Evolutionary conservation across 2,797 vertebrate species (phyloP).

Genomic region (Lindbergichthys nudifrons): DNA sequence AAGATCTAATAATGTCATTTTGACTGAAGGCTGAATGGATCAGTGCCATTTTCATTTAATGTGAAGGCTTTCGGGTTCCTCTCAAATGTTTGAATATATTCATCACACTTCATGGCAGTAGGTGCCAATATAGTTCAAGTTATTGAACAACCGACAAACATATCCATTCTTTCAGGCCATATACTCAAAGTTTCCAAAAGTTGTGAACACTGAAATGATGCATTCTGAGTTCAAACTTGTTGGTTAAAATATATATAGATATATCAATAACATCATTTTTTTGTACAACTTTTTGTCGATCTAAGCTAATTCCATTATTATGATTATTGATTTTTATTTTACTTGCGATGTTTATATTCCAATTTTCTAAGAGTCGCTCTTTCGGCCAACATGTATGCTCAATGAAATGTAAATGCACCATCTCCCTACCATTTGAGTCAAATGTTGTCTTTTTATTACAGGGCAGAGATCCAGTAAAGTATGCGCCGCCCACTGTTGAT

Average conservation of each 20-base stretch:
- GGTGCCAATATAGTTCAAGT: too few species aligned
- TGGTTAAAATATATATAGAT: too few species aligned
- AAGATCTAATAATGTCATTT: not conserved
- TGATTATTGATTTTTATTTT: not conserved
- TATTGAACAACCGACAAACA: not conserved
- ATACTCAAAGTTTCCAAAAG: too few species aligned
- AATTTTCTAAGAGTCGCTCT: not conserved
- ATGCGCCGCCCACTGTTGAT: slow-evolving; percentile 13
- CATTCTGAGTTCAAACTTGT: not conserved
- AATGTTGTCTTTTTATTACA: slow-evolving; percentile 32
- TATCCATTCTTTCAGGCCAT: too few species aligned
- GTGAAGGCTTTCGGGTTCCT: not conserved
- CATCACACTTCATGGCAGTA: not conserved
- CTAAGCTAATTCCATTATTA: not conserved
- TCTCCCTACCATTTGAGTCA: slow-evolving; percentile 17
- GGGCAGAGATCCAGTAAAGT: slow-evolving; percentile 10
- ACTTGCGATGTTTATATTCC: not conserved
- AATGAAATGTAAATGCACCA: slow-evolving; percentile 3
- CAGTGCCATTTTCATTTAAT: not conserved
- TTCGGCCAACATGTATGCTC: not conserved
- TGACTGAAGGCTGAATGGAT: not conserved
- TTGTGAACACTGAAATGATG: not conserved
- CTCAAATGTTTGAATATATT: not conserved
- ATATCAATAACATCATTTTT: too few species aligned
- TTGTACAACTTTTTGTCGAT: not conserved